These are phyloP conservation scores for Fratercula arctica DNA, from an alignment of 2,797 vertebrate species.

Conservation along the genomic window DNA sequence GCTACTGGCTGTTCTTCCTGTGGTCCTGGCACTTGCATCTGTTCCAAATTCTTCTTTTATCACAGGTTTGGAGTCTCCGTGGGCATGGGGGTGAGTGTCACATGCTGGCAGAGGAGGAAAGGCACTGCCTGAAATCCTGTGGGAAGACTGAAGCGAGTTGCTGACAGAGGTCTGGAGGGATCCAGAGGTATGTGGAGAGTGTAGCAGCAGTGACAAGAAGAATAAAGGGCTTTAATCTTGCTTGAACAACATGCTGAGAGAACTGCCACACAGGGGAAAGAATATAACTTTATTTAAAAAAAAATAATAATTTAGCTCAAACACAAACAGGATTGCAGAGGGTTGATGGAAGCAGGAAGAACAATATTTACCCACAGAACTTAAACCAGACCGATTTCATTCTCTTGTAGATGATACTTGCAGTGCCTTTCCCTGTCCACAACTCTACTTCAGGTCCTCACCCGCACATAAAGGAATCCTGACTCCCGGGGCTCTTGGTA, in stretches of 20 bases:
- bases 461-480: neutral
- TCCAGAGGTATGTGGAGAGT: neutral
- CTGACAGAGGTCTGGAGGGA: neutral
- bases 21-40: neutral
- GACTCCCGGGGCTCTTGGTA: neutral
- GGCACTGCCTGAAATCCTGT: neutral
- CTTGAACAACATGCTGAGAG: neutral
- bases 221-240: neutral
- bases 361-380: neutral
- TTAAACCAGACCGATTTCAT: neutral
- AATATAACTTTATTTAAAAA: conserved; percentile 63
- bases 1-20: neutral
- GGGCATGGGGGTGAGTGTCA: neutral
- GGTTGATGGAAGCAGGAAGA: conserved; percentile 11
- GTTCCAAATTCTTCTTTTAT: neutral
- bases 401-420: neutral
- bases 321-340: neutral
- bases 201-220: neutral
- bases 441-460: neutral
- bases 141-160: neutral
- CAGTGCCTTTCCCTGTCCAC: neutral
- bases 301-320: conserved; percentile 62
- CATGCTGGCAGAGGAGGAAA: neutral
- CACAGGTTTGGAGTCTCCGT: neutral
- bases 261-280: neutral